Percentiles rank a stretch among this genome's conserved stretches.
phyloP scores from a whole-genome alignment of 2,888 invertebrate genomes.

The Ecliptopera silaceata region DNA sequence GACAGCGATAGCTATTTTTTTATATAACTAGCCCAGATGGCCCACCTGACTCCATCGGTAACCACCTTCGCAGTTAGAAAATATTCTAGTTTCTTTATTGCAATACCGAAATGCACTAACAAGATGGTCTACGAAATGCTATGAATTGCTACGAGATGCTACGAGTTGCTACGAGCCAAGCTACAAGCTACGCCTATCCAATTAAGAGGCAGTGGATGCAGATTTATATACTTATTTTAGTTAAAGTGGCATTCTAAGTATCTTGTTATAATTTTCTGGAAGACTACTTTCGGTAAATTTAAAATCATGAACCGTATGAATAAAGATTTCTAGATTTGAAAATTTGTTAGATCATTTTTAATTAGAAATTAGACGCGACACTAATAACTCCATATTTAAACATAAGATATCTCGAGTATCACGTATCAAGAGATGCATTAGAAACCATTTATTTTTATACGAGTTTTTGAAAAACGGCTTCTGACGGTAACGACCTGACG shows the following conservation, averaged over 20 bases:
- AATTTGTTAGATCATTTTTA: neutral
- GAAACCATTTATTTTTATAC: too few species aligned
- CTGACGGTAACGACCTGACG: too few species aligned
- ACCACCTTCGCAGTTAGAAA: too few species aligned
- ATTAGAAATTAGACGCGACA: neutral
- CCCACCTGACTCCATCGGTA: too few species aligned
- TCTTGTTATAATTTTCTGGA: slow-evolving; percentile 13
- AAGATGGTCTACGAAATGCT: neutral
- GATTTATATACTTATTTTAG: slow-evolving; percentile 18
- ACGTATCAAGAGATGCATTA: too few species aligned
- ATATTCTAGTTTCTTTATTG: neutral
- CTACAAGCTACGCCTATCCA: slow-evolving; percentile 21
- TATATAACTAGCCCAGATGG: too few species aligned
- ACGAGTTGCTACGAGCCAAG: slow-evolving; percentile 1
- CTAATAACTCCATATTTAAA: too few species aligned
- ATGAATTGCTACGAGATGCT: slow-evolving; percentile 2
- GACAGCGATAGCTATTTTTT: too few species aligned
- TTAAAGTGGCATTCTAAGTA: neutral
- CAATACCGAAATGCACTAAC: slow-evolving; percentile 1
- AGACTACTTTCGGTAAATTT: neutral
- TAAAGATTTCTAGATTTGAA: too few species aligned
- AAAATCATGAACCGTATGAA: neutral
- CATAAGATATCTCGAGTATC: too few species aligned
- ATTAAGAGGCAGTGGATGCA: slow-evolving; percentile 18
- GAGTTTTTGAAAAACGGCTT: too few species aligned